Percentiles rank a stretch among this genome's conserved stretches.
phyloP scores from a whole-genome alignment of 2,888 invertebrate species.

The Colletes collaris region DNA sequence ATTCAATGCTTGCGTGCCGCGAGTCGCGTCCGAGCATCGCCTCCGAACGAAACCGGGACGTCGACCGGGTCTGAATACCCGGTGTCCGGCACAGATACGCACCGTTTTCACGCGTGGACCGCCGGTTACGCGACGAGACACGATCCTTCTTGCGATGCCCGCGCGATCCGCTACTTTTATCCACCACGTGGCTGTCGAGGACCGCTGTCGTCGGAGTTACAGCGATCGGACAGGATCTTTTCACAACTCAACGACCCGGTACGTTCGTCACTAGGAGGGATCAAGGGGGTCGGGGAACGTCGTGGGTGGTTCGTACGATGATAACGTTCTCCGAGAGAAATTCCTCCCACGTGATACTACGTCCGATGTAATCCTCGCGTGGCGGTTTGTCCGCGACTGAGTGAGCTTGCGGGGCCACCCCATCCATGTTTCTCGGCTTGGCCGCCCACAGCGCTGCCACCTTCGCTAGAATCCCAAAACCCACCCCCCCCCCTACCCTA shows the following conservation, averaged over 20 bases:
- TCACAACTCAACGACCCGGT: neutral
- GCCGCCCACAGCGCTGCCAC: slow-evolving; percentile 74
- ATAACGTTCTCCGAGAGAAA: slow-evolving; percentile 4
- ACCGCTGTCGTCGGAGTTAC: neutral
- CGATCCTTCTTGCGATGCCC: slow-evolving; percentile 16
- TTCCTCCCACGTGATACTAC: slow-evolving; percentile 54
- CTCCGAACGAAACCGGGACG: neutral
- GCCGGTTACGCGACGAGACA: neutral
- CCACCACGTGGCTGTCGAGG: slow-evolving; percentile 30
- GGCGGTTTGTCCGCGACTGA: slow-evolving; percentile 79
- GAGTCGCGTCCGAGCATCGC: neutral
- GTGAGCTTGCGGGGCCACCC: slow-evolving; percentile 76
- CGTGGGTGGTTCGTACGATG: neutral
- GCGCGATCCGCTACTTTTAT: neutral
- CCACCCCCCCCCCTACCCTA: slow-evolving; percentile 35
- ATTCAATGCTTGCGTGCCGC: neutral
- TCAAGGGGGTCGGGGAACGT: neutral
- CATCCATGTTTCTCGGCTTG: slow-evolving; percentile 74
- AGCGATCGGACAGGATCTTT: too few relatives aligned
- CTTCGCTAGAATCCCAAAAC: slow-evolving; percentile 60
- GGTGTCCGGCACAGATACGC: slow-evolving; percentile 8
- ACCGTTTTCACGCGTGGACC: slow-evolving; percentile 14
- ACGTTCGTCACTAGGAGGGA: neutral
- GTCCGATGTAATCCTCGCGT: slow-evolving; percentile 71
- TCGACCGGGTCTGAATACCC: neutral